A percentile compares a stretch with the other conserved stretches of the same genome.
phyloP scores from a whole-genome alignment of 2,113 vertebrate species.

The Halcyon malimbica region DNA sequence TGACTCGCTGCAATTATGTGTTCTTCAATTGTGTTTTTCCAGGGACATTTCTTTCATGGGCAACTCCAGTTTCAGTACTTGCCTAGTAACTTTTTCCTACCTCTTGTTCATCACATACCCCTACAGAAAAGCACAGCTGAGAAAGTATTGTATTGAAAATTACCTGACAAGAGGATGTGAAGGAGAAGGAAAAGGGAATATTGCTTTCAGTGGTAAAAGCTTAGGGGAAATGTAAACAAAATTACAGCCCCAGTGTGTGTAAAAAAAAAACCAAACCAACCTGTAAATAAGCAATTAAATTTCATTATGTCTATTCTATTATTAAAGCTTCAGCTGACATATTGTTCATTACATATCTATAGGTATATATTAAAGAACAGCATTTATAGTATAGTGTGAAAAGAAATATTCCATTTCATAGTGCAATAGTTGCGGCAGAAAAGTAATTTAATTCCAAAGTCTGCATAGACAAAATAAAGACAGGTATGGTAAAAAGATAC shows the following conservation, averaged over 20 bases:
- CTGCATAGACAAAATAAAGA: not conserved
- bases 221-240: not conserved
- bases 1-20: not conserved
- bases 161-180: not conserved
- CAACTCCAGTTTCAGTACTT: not conserved
- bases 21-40: not conserved
- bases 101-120: not conserved
- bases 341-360: not conserved
- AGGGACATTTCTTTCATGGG: not conserved
- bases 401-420: not conserved
- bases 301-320: not conserved
- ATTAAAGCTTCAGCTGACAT: not conserved
- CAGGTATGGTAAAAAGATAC: not conserved
- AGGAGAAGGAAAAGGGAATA: not conserved
- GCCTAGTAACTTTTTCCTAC: not conserved
- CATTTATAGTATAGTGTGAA: not conserved
- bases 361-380: not conserved
- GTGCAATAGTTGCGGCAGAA: not conserved
- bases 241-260: not conserved
- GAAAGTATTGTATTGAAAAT: not conserved
- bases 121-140: not conserved
- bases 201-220: not conserved
- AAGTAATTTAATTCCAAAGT: not conserved
- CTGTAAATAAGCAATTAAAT: not conserved
- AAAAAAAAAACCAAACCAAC: not conserved